These are phyloP conservation scores for Drosophila saltans DNA, from an alignment of 1,140 invertebrate genomes.

Conservation along the genomic window DNA sequence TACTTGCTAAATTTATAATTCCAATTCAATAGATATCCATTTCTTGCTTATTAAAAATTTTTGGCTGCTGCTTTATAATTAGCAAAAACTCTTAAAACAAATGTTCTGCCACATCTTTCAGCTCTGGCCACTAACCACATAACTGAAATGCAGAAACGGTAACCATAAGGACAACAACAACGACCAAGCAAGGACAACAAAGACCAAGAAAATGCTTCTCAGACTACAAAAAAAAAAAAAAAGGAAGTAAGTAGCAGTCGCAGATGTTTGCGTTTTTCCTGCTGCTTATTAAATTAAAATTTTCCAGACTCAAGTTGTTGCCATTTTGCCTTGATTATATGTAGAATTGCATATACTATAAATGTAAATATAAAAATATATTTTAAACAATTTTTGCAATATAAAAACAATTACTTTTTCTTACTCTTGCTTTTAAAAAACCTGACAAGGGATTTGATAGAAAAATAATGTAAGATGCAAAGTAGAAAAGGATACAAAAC, in stretches of 20 bases:
- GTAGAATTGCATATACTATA: conserved; percentile 32
- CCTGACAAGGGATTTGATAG: background rate
- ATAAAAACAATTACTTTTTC: conserved; percentile 63
- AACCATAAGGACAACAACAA: background rate
- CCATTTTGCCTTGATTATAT: conserved; percentile 39
- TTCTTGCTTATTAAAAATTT: too few relatives aligned
- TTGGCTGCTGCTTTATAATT: too few relatives aligned
- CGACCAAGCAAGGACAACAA: background rate
- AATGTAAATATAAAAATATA: conserved; percentile 43
- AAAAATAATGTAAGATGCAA: too few relatives aligned
- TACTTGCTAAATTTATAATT: too few relatives aligned
- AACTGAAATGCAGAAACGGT: background rate
- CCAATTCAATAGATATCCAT: too few relatives aligned
- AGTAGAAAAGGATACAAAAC: too few relatives aligned
- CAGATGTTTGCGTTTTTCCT: conserved; percentile 66
- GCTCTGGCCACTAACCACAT: too few relatives aligned
- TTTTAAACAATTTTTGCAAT: conserved; percentile 44
- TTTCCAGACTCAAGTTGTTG: conserved; percentile 58
- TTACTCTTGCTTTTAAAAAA: conserved; percentile 21
- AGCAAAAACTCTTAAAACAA: too few relatives aligned
- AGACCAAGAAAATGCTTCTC: conserved; percentile 6
- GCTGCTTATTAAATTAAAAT: conserved; percentile 82
- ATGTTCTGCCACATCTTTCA: too few relatives aligned
- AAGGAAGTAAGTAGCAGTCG: conserved; percentile 34
- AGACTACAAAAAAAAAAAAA: conserved; percentile 1